Base-by-base conservation (phyloP, 2,888 invertebrate genomes). In the Frankliniella intonsa region DNA sequence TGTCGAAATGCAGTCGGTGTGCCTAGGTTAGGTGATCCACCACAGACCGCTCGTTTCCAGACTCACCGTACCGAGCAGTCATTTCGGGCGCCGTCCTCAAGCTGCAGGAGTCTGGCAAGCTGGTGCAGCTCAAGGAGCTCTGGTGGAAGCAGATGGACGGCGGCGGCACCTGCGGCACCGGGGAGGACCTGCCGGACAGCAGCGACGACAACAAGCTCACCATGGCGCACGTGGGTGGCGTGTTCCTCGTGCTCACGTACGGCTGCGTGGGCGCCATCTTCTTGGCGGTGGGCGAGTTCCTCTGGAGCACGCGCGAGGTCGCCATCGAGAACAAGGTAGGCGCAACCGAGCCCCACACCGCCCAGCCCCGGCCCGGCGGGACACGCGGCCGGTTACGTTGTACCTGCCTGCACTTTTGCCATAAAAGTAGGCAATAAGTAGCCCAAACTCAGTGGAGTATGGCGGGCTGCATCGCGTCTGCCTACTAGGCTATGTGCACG, bases 61-160 rank as follows among this genome's bases (percentile, higher is more conserved):
- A 92, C 87, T 93, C 94, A 0, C 93, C 92, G 0, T 95, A 94
- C 86, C 90, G 95, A 49, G 94, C 94, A 0, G 90, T 92, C 49
- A 93, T 98, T 50, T 97, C 95, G 86, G 94, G 94, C 83, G 95
- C 96, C 0, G 94, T 99, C 79, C 89, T 98, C 27, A 94, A 94
- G 88, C 90, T 99, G 84, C 97, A 98, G 87, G 98, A 99, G 88
- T 93, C 93, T 84, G 97, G 97, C 0, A 91, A 91, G 84, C 90
- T 98, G 79, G 93, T 92, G 81, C 91, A 92, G 83, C 88, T 98
- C 82, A 97, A 97, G 88, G 92, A 93, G 82, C 94, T 94, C 86
- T 99, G 98, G 98, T 99, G 98, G 98, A 92, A 93, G 86, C 89
- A 91, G 86, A 90, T 90, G 84, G 90, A 92, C 38, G 90, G 91